phyloP scores from a whole-genome alignment of 2,113 vertebrate genomes.

The Equus przewalskii region DNA sequence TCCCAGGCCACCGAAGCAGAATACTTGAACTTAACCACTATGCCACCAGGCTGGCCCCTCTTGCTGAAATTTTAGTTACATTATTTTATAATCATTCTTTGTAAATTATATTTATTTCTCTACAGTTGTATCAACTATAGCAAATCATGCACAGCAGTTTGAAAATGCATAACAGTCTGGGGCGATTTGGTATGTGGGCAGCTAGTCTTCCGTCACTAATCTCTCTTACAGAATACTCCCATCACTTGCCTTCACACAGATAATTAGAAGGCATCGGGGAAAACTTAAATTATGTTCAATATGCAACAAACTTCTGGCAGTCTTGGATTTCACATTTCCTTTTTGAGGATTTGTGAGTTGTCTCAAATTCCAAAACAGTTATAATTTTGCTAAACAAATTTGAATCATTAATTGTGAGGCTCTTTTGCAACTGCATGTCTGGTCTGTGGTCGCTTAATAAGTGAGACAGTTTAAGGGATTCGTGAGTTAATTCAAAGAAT shows the following conservation, averaged over 20 bases:
- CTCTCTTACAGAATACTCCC: neutral
- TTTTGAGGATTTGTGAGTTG: neutral
- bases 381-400: neutral
- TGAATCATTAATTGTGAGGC: neutral
- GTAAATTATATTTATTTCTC: slow-evolving; percentile 13
- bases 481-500: neutral
- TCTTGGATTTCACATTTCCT: neutral
- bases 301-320: neutral
- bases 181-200: neutral
- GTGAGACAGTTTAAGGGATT: slow-evolving; percentile 7
- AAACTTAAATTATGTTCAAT: neutral
- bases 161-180: neutral
- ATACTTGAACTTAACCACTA: too few relatives aligned
- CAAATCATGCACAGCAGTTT: neutral
- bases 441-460: neutral
- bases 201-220: neutral
- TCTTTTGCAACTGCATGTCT: neutral
- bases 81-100: neutral
- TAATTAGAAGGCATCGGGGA: neutral
- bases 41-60: too few relatives aligned
- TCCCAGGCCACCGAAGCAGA: too few relatives aligned
- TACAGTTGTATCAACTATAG: neutral
- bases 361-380: neutral
- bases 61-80: neutral
- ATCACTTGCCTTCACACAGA: neutral